phyloP scores from a whole-genome alignment of 2,113 vertebrate genomes.

The Myiopsitta monachus region DNA sequence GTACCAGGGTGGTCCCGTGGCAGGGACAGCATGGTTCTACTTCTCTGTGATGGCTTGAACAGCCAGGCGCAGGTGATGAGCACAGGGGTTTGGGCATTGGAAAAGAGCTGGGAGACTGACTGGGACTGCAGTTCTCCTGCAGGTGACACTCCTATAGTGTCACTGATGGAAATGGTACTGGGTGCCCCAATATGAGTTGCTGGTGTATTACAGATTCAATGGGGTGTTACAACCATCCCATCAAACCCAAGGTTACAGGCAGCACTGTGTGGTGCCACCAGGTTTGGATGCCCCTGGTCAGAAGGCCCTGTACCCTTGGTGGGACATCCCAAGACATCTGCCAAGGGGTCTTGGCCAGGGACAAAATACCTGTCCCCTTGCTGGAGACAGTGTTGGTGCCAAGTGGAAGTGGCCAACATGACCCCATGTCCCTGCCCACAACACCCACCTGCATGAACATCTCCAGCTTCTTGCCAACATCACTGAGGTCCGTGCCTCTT shows the following conservation, averaged over 20 bases:
- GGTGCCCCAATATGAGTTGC: accelerated
- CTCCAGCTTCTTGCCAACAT: not conserved
- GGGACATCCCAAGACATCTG: not conserved
- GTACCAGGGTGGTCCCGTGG: not conserved
- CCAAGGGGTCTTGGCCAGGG: not conserved
- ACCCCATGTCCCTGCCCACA: accelerated
- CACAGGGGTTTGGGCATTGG: not conserved
- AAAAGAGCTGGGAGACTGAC: not conserved
- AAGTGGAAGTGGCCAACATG: accelerated
- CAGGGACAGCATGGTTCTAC: not conserved
- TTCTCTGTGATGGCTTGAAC: not conserved
- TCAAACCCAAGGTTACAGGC: not conserved
- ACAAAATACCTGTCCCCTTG: not conserved
- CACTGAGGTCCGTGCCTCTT: not conserved
- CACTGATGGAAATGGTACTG: not conserved
- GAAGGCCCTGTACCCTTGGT: not conserved
- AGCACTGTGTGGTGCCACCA: accelerated
- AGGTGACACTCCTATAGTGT: not conserved
- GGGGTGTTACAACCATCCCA: not conserved
- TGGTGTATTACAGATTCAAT: accelerated
- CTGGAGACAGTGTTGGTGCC: accelerated
- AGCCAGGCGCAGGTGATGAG: not conserved
- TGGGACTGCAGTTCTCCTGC: not conserved
- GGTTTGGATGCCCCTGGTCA: not conserved
- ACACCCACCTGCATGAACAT: accelerated